These are phyloP conservation scores for Halcyon badia DNA, from an alignment of 2,797 vertebrate species.

Conservation along the genomic window DNA sequence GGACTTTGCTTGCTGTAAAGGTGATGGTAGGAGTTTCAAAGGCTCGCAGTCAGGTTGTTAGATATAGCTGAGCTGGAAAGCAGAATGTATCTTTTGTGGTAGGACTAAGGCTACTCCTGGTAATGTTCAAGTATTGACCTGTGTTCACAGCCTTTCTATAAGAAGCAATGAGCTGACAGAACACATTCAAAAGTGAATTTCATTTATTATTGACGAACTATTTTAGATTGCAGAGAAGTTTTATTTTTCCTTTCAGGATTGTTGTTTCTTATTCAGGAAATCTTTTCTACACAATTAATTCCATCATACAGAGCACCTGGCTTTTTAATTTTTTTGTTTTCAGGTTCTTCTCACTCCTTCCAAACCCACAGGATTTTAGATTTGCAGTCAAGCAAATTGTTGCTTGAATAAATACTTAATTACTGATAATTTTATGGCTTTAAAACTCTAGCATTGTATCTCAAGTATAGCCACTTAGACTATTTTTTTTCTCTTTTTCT, in stretches of 20 bases:
- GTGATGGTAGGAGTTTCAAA: neutral
- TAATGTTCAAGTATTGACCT: neutral
- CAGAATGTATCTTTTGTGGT: neutral
- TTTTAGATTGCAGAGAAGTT: neutral
- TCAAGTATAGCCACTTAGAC: neutral
- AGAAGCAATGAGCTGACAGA: neutral
- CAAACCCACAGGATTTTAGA: neutral
- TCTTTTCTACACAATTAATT: slow-evolving; percentile 61
- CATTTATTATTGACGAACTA: neutral
- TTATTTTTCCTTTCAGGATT: neutral
- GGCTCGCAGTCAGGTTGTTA: fast-evolving
- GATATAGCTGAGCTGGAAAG: neutral
- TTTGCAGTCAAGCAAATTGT: neutral
- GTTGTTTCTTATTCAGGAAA: slow-evolving; percentile 23
- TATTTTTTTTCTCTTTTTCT: neutral
- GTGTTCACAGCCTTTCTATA: neutral
- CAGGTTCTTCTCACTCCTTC: neutral
- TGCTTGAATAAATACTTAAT: neutral
- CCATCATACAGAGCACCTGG: slow-evolving; percentile 11
- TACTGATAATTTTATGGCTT: neutral
- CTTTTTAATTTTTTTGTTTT: slow-evolving; percentile 33
- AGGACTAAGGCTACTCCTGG: neutral
- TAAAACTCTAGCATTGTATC: neutral
- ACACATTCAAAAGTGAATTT: neutral
- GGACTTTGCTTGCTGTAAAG: neutral